Percentiles rank a stretch among this genome's conserved stretches.
These are phyloP conservation scores for Papilio demoleus DNA, from an alignment of 2,888 invertebrate species.

Conservation along the genomic window DNA sequence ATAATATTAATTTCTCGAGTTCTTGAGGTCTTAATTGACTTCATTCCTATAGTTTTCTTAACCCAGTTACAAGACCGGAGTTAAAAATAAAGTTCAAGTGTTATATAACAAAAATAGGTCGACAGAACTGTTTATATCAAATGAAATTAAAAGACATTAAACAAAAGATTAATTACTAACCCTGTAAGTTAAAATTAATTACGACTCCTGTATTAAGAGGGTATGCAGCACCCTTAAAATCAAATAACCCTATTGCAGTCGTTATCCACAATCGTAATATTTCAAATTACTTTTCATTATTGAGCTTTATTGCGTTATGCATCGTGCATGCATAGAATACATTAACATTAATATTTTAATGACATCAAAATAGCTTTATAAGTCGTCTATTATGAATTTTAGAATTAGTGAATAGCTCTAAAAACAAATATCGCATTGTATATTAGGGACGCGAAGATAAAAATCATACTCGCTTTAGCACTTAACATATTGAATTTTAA, in stretches of 20 bases:
- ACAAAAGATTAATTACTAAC: background rate
- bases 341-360: constrained; percentile 48
- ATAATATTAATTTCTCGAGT: background rate
- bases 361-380: constrained; percentile 42
- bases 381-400: constrained; percentile 24
- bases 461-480: constrained; percentile 18
- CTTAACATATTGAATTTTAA: constrained; percentile 27
- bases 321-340: constrained; percentile 45
- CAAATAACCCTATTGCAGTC: constrained; percentile 12
- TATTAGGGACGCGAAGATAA: constrained; percentile 31
- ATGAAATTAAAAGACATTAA: background rate
- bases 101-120: constrained; percentile 6
- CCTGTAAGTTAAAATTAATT: constrained; percentile 16
- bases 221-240: constrained; percentile 10
- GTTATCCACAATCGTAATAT: constrained; percentile 6
- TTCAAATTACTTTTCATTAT: constrained; percentile 36
- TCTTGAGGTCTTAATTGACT: background rate
- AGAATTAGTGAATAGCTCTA: constrained; percentile 32
- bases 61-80: constrained; percentile 9
- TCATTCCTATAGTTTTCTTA: constrained; percentile 12
- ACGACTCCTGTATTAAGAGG: constrained; percentile 14
- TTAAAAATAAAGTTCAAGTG: background rate
- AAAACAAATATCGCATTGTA: constrained; percentile 21
- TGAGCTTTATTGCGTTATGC: constrained; percentile 30
- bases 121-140: constrained; percentile 11